Base-by-base conservation (phyloP, 53 echinoderm and acorn worm species). In the Antedon mediterranea region DNA sequence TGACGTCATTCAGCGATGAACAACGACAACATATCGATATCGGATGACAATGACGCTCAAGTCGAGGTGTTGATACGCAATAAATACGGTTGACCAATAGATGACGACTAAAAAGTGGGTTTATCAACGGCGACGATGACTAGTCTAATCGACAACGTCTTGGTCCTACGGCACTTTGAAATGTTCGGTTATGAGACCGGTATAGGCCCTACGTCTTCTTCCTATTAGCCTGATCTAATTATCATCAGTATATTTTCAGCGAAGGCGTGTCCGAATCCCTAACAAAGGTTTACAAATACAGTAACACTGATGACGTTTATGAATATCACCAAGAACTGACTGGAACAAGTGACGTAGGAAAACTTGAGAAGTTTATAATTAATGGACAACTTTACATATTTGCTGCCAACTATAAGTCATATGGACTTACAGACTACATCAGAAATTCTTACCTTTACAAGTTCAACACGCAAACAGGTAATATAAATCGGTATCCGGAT, bases 351-450 rank as follows among this genome's bases (percentile, higher is more conserved):
- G 57, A 2, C 31, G 80, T 73, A 28, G 30, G 34, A 3, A 77
- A 84, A 33, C 31, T 85, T 31, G 28, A 77, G 3, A 73, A 77
- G 4, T 88, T 91, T 78, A 81, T 77, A 14, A 77, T 91, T 26
- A 81, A 78, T 28, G 88, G 71, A 2, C 57, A 83, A 77, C 85
- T 80, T 78, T 88, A 88, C 71, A 18, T 91, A 0, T 88, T 88
- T 32, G 73, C 77, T n/a, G 77, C 87, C n/a, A 89, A 87, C 28
- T 84, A 83, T 37, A 74, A 78, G 43, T 34, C 28, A 27, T 84
- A 77, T 30, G 84, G 78, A n/a, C n/a, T n/a, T 28, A 86, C 77
- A 42, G 77, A 81, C 14, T 29, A 29, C 32, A 84, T 43, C 28
- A 78, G 78, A 41, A 57, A 8, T 8, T 57, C 57, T 18, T 57